phyloP scores from a whole-genome alignment of 2,888 invertebrate species.

The Dexiosoma caninum region DNA sequence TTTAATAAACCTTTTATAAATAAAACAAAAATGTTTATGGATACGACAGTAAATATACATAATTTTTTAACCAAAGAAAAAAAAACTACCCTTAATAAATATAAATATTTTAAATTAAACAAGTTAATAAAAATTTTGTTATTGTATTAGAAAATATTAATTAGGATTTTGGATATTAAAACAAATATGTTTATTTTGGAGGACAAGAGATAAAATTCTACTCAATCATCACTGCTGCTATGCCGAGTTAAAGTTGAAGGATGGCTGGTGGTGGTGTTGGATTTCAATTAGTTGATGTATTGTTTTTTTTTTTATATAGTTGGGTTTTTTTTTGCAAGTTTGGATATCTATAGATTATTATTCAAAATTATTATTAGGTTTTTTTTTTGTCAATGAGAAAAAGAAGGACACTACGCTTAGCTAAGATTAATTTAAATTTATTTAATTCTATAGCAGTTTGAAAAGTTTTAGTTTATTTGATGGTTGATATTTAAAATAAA shows the following conservation, averaged over 20 bases:
- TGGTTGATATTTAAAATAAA: neutral
- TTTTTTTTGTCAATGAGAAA: neutral
- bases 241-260: slow-evolving; percentile 46
- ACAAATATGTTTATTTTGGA: slow-evolving; percentile 9
- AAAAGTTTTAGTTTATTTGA: neutral
- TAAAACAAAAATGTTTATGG: no score
- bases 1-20: no score
- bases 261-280: slow-evolving; percentile 15
- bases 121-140: slow-evolving; percentile 30
- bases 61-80: neutral
- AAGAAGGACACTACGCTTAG: neutral
- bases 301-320: neutral
- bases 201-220: slow-evolving; percentile 60
- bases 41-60: no score
- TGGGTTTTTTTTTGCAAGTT: slow-evolving; percentile 11
- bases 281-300: slow-evolving; percentile 20
- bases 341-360: slow-evolving; percentile 15
- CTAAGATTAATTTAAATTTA: neutral
- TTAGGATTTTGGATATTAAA: neutral
- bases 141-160: slow-evolving; percentile 22
- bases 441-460: neutral
- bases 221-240: slow-evolving; percentile 63
- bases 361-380: neutral
- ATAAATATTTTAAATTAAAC: slow-evolving; percentile 24
- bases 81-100: neutral